Percentiles rank a stretch among this genome's conserved stretches.
Conservation (phyloP, 2,888 invertebrate species). For the Apeira syringaria region DNA sequence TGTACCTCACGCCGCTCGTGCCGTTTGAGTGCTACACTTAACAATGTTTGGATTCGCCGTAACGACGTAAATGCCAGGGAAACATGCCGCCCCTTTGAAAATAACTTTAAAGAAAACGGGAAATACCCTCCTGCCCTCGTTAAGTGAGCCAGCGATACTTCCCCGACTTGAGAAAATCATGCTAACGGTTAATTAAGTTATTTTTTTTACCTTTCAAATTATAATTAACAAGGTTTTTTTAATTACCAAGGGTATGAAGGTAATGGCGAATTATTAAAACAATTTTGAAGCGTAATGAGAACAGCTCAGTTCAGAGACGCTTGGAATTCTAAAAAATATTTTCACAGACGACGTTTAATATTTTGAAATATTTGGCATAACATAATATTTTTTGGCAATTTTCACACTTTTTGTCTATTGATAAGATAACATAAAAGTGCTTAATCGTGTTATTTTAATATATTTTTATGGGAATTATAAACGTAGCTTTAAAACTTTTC, state of each 20-base stretch:
- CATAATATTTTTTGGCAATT: too few relatives aligned
- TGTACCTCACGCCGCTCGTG: constrained; percentile 32
- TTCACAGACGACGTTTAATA: too few relatives aligned
- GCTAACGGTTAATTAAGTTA: constrained; percentile 19
- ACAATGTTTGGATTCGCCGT: constrained; percentile 59
- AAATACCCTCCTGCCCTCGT: constrained; percentile 35
- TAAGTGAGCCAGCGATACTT: constrained; percentile 35
- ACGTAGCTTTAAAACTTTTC: too few relatives aligned
- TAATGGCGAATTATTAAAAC: constrained; percentile 23
- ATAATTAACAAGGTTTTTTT: constrained; percentile 23
- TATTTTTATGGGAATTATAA: too few relatives aligned
- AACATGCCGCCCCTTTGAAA: constrained; percentile 54
- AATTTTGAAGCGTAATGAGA: too few relatives aligned
- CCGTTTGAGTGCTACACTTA: constrained; percentile 55
- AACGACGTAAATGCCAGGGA: constrained; percentile 52
- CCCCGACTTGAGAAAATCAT: constrained; percentile 13
- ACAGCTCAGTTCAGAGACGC: too few relatives aligned
- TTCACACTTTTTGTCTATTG: too few relatives aligned
- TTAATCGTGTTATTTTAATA: too few relatives aligned
- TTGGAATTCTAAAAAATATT: too few relatives aligned
- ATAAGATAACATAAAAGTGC: too few relatives aligned
- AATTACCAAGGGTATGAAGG: constrained; percentile 18
- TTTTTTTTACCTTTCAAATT: constrained; percentile 15
- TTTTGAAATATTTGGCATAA: too few relatives aligned
- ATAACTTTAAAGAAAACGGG: constrained; percentile 44